Evolutionary conservation across 2,113 vertebrate genomes (phyloP).

Genomic region (Gobiocypris rarus): DNA sequence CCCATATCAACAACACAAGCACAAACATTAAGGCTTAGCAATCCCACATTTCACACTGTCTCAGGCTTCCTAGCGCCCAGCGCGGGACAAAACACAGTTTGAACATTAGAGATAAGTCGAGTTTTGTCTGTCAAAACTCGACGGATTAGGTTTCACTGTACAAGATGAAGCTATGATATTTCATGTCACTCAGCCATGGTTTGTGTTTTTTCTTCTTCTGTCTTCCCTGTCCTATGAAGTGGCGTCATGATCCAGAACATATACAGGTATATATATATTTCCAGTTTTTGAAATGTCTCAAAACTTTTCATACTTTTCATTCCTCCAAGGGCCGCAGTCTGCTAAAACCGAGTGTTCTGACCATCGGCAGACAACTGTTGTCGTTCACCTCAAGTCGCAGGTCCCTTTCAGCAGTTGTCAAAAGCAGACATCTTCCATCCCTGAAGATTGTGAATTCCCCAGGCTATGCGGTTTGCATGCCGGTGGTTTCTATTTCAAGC

Average conservation of each 20-base stretch:
- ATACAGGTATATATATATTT: not conserved
- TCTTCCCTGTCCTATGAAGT: not conserved
- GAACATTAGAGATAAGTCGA: slow-evolving; percentile 49
- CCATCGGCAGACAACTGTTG: not conserved
- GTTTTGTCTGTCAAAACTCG: slow-evolving; percentile 50
- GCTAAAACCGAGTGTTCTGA: not conserved
- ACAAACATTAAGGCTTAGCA: slow-evolving; percentile 51
- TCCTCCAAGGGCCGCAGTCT: not conserved
- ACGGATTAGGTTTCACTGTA: slow-evolving; percentile 42
- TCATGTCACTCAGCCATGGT: slow-evolving; percentile 32
- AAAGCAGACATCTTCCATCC: slow-evolving; percentile 28
- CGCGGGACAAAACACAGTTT: slow-evolving; percentile 16
- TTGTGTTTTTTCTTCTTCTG: not conserved
- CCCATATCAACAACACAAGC: slow-evolving; percentile 68
- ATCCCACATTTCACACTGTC: slow-evolving; percentile 43
- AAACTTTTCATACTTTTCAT: slow-evolving; percentile 7
- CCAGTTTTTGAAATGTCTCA: not conserved
- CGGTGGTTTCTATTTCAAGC: slow-evolving; percentile 39
- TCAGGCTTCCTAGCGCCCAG: not conserved
- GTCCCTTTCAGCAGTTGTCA: slow-evolving; percentile 44
- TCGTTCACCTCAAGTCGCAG: slow-evolving; percentile 17
- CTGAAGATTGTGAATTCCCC: slow-evolving; percentile 36
- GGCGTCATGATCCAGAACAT: not conserved
- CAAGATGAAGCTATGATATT: slow-evolving; percentile 19
- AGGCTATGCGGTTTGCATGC: slow-evolving; percentile 40